Base-by-base conservation (phyloP, 2,888 invertebrate species). In the Cremastobaeus sp. region DNA sequence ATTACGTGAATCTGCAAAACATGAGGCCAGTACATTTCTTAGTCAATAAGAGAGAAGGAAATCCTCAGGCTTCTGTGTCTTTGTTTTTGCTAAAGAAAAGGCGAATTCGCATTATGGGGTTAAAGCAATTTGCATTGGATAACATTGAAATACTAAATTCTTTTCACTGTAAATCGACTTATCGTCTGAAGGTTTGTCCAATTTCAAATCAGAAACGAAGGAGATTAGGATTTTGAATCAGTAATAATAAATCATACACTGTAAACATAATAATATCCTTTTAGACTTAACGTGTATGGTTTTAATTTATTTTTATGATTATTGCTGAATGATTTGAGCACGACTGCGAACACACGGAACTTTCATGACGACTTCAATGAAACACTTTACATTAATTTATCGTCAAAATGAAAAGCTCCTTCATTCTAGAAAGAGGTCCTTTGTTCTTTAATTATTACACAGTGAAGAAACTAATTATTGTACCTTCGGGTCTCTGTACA, bases 131-230 rank as follows among this genome's bases (percentile, higher is more conserved):
- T 41, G 35, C 37, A 52, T 12, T 37, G 18, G 41, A 55, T 30
- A 55, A 55, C 41, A 30, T 30, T 41, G 41, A 41, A 55, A 43
- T 55, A 55, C 30, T 18, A 43, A 55, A 64, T 39, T 64, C 52
- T 54, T 64, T 52, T 41, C 18, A 5, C 20, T 52, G 43, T 21
- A 75, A 77, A 78, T 77, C 74, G 77, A 78, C 81, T 78, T 77
- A 78, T 71, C 77, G 69, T 77, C 78, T 76, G 59, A 75, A 62
- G 69, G 76, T 70, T 78, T 77, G 78, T 78, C 78, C 77, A 77
- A 79, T 79, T 80, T 57, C 65, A 64, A 64, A 41, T 39, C 62
- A 45, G 25, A 55, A 60, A 78, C 72, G 65, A 74, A 74, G 37
- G 54, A 8, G 41, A 32, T 35, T 69, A 25, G 43, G 43, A 35